A percentile compares a stretch with the other conserved stretches of the same genome.
Evolutionary conservation across 92 coral and sea anemone species (phyloP).

Genomic region (Palythoa caribaeorum): DNA sequence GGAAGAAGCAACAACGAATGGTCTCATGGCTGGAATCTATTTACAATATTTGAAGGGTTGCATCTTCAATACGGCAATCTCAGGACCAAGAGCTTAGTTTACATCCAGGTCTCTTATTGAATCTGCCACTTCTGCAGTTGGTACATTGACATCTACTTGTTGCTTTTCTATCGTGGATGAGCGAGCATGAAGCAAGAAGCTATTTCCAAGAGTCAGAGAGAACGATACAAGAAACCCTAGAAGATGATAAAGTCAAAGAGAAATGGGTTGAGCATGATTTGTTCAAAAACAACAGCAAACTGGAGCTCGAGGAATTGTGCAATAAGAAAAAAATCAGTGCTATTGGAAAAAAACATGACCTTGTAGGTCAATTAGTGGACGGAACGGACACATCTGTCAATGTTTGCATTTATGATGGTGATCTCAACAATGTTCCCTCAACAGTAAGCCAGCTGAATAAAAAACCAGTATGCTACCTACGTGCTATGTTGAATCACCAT

Average conservation of each 20-base stretch:
- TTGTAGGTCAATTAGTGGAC: conserved; percentile 21
- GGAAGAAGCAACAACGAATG: conserved; percentile 30
- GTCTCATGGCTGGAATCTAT: conserved; percentile 19
- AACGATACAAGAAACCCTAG: background rate
- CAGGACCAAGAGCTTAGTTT: background rate
- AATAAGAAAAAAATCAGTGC: background rate
- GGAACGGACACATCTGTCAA: conserved; percentile 5
- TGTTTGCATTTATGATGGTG: conserved; percentile 39
- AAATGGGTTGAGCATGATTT: conserved; percentile 11
- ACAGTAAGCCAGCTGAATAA: conserved; percentile 56
- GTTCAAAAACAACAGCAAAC: conserved; percentile 7
- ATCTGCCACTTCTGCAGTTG: too few relatives aligned
- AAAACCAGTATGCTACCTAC: background rate
- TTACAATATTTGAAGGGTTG: conserved; percentile 20
- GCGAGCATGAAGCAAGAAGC: background rate
- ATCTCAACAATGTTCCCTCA: conserved; percentile 47
- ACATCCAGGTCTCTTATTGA: too few relatives aligned
- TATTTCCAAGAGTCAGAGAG: conserved; percentile 3
- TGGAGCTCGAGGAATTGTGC: conserved; percentile 13
- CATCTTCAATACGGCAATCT: background rate
- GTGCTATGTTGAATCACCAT: conserved; percentile 50
- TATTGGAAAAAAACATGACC: conserved; percentile 19
- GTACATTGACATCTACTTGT: background rate
- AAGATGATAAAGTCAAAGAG: conserved; percentile 5
- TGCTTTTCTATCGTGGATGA: conserved; percentile 3